These are phyloP conservation scores for Camponotus pennsylvanicus DNA, from an alignment of 1,140 invertebrate genomes.

Conservation along the genomic window DNA sequence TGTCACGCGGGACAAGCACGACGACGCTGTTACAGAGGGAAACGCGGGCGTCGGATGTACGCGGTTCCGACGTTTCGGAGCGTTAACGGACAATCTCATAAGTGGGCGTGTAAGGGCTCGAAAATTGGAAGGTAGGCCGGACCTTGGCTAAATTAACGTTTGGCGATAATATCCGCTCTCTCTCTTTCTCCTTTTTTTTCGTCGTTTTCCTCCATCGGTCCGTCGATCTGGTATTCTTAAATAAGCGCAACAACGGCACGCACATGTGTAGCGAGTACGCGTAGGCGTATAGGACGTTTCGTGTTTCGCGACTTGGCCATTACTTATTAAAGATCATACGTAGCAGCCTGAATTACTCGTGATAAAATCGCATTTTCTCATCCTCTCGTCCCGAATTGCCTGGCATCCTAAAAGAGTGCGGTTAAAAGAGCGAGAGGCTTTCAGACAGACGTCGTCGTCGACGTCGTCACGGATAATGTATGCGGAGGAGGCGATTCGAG, in stretches of 20 bases:
- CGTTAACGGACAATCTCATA: constrained; percentile 85
- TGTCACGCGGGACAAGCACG: constrained; percentile 27
- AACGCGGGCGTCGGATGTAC: constrained; percentile 78
- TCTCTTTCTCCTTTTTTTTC: constrained; percentile 58
- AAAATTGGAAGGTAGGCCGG: constrained; percentile 86
- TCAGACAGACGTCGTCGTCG: neutral
- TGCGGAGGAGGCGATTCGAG: constrained; percentile 43
- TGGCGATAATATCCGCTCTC: constrained; percentile 86
- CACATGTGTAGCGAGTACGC: constrained; percentile 25
- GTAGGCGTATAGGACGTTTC: constrained; percentile 69
- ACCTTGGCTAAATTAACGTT: constrained; percentile 86
- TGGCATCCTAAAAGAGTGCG: neutral
- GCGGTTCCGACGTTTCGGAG: constrained; percentile 82
- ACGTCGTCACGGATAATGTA: constrained; percentile 35
- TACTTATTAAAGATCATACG: constrained; percentile 72
- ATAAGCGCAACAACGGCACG: constrained; percentile 65
- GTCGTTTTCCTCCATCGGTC: constrained; percentile 44
- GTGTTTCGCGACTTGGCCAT: constrained; percentile 64
- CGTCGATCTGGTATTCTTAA: constrained; percentile 49
- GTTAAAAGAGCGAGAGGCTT: constrained; percentile 1
- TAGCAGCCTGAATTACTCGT: constrained; percentile 75
- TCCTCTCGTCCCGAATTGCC: constrained; percentile 43
- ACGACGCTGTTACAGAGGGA: constrained; percentile 43
- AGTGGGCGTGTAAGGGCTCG: constrained; percentile 86
- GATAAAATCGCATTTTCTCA: constrained; percentile 65